Percentiles rank a stretch among this genome's conserved stretches.
Evolutionary conservation across 2,888 invertebrate genomes (phyloP).

Genomic region (Anticlea derivata): DNA sequence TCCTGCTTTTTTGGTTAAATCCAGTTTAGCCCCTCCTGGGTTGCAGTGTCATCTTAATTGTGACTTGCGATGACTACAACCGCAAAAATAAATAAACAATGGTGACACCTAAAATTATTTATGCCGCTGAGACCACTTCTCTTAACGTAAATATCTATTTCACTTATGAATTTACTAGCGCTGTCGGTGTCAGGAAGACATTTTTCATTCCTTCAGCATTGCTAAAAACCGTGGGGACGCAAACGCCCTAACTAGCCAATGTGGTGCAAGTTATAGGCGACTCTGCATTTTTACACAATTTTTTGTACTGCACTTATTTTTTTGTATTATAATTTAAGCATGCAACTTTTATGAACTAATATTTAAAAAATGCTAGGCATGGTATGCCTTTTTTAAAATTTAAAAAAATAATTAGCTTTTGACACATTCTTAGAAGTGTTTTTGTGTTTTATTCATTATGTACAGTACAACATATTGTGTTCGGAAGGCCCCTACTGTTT

Average conservation of each 20-base stretch:
- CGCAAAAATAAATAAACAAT: slow-evolving; percentile 1
- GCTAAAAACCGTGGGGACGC: slow-evolving; percentile 11
- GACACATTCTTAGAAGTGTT: no score
- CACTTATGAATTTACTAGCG: slow-evolving; percentile 25
- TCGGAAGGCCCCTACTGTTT: no score
- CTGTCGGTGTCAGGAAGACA: slow-evolving; percentile 22
- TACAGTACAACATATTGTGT: no score
- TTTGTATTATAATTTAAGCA: background rate
- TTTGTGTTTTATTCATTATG: no score
- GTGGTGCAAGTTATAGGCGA: background rate
- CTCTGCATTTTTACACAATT: no score
- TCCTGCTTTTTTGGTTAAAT: no score
- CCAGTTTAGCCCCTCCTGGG: background rate
- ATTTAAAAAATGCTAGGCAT: no score
- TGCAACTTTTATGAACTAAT: no score
- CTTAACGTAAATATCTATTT: slow-evolving; percentile 25
- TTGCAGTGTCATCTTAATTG: background rate
- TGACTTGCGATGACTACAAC: background rate
- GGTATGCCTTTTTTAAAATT: no score
- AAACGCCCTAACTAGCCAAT: background rate
- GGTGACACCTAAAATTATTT: background rate
- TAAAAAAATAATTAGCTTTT: no score
- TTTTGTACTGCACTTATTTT: no score
- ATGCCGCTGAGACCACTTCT: background rate
- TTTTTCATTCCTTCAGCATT: slow-evolving; percentile 39